Evolutionary conservation across 2,797 vertebrate genomes (phyloP).

Genomic region (Anguilla obscura): DNA sequence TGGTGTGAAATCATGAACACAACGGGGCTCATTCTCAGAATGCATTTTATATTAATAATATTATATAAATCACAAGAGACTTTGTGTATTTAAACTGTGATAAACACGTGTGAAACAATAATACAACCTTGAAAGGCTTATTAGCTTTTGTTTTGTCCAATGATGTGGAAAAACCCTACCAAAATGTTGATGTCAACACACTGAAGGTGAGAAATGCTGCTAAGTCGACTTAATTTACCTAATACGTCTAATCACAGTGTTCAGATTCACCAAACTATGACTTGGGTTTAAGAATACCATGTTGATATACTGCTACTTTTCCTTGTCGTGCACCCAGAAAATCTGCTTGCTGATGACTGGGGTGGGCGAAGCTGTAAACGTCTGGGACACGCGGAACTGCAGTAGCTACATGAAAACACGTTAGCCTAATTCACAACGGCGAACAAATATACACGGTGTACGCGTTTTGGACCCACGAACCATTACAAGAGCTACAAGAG

Average conservation of each 20-base stretch:
- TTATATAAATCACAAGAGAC: too few species aligned
- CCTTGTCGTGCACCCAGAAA: background rate
- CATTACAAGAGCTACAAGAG: background rate
- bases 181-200: too few species aligned
- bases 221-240: too few species aligned
- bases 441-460: background rate
- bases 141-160: too few species aligned
- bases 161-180: too few species aligned
- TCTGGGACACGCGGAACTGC: background rate
- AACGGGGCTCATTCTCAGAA: constrained; percentile 69
- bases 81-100: too few species aligned
- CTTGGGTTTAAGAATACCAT: background rate
- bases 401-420: background rate
- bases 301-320: background rate
- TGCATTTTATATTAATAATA: constrained; percentile 30
- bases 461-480: background rate
- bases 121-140: too few species aligned
- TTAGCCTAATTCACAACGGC: background rate
- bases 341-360: background rate
- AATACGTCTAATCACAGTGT: background rate
- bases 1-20: constrained; percentile 48
- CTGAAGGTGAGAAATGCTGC: too few species aligned
- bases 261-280: background rate
- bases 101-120: too few species aligned
- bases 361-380: background rate